Evolutionary conservation across 2,888 invertebrate species (phyloP).

Genomic region (Sisyra nigra): DNA sequence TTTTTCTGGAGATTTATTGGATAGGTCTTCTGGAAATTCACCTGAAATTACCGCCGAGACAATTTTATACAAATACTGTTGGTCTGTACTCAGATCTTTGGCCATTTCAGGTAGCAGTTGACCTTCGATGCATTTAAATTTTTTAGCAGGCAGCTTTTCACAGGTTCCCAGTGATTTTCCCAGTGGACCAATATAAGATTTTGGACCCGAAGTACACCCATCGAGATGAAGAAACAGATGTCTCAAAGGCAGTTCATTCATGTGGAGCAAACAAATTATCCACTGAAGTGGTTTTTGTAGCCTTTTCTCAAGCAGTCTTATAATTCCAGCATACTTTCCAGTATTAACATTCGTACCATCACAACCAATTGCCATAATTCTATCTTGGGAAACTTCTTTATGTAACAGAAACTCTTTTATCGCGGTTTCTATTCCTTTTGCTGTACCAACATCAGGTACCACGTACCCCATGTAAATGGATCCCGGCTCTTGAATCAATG

Average conservation of each 20-base stretch:
- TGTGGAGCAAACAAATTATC: constrained; percentile 12
- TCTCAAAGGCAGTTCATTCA: constrained; percentile 10
- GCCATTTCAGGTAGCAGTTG: not conserved
- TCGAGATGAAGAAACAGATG: not conserved
- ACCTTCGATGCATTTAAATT: not conserved
- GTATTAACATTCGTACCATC: constrained; percentile 16
- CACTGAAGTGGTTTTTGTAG: constrained; percentile 14
- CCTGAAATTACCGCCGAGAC: constrained; percentile 10
- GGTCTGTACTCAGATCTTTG: constrained; percentile 13
- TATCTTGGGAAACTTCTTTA: constrained; percentile 4
- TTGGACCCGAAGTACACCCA: not conserved
- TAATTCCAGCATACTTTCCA: constrained; percentile 14
- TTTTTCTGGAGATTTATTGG: constrained; percentile 12
- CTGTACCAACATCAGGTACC: not conserved
- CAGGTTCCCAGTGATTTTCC: not conserved
- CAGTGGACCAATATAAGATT: not conserved
- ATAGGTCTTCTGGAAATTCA: constrained; percentile 10
- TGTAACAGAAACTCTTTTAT: not conserved
- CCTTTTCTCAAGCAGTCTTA: constrained; percentile 13
- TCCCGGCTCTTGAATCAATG: not conserved
- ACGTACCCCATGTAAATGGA: constrained; percentile 6
- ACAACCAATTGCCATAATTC: constrained; percentile 12
- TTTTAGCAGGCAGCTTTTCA: not conserved
- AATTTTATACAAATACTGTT: constrained; percentile 13
- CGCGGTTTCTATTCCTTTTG: not conserved